Conservation (phyloP, 2,113 vertebrate species). For the Podilymbus podiceps region DNA sequence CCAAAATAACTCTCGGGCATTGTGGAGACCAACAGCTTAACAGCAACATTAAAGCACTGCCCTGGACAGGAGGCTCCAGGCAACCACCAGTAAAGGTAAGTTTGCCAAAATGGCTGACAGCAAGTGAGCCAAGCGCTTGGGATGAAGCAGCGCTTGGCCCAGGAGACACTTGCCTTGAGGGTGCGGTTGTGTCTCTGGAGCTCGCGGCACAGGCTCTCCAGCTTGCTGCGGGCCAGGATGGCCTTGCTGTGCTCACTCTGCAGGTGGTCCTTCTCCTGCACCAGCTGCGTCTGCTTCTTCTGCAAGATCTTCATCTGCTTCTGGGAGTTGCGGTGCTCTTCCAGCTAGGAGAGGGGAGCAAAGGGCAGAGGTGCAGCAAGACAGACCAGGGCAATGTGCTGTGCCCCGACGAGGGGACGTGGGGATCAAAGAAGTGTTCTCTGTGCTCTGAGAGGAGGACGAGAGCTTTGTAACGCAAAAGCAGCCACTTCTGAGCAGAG, state of each 20-base stretch:
- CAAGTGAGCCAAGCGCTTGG: fast-evolving
- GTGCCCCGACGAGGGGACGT: fast-evolving
- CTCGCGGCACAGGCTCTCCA: conserved; percentile 95
- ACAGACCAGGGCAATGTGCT: neutral
- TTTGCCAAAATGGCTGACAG: fast-evolving
- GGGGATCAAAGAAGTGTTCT: neutral
- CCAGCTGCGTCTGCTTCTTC: conserved; percentile 94
- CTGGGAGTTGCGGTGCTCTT: conserved; percentile 92
- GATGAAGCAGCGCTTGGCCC: neutral
- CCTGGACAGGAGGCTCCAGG: neutral
- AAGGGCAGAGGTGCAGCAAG: neutral
- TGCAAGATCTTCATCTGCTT: conserved; percentile 94
- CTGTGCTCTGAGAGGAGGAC: neutral
- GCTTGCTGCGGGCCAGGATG: conserved; percentile 93
- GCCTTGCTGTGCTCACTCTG: conserved; percentile 96
- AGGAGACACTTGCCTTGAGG: conserved; percentile 81
- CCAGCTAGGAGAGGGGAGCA: conserved; percentile 75
- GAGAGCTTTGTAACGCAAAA: neutral
- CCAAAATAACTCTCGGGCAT: fast-evolving
- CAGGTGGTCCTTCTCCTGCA: conserved; percentile 95
- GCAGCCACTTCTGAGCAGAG: neutral
- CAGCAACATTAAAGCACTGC: neutral
- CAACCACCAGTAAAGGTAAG: fast-evolving
- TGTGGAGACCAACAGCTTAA: fast-evolving
- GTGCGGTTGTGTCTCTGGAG: conserved; percentile 96